A percentile compares a stretch with the other conserved stretches of the same genome.
Evolutionary conservation across 2,888 invertebrate genomes (phyloP).

Genomic region (Drosophila mercatorum): DNA sequence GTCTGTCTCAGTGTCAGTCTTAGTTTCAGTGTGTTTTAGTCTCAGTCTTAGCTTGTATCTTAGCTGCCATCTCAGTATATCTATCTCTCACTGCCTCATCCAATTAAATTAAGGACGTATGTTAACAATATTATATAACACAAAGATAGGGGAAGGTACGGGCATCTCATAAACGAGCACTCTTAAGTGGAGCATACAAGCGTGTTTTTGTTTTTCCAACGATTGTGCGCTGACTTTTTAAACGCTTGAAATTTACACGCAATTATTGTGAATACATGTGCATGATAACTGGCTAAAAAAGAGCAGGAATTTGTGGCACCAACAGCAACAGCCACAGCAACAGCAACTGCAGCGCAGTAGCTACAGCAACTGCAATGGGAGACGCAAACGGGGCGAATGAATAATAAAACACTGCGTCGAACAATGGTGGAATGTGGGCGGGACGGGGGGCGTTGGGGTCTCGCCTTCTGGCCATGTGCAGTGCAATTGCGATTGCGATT

Average conservation of each 20-base stretch:
- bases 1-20: not conserved
- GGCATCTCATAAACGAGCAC: slow-evolving; percentile 18
- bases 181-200: slow-evolving; percentile 5
- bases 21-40: not conserved
- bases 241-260: slow-evolving; percentile 60
- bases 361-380: slow-evolving; percentile 16
- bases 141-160: not conserved
- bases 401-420: slow-evolving; percentile 56
- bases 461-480: slow-evolving; percentile 26
- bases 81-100: not conserved
- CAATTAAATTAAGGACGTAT: slow-evolving; percentile 1
- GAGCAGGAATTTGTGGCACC: slow-evolving; percentile 20
- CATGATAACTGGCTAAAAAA: slow-evolving; percentile 32
- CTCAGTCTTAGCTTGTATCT: not conserved
- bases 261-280: slow-evolving; percentile 62
- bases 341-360: slow-evolving; percentile 5
- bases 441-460: not conserved
- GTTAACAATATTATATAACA: slow-evolving; percentile 1
- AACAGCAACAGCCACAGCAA: slow-evolving; percentile 22
- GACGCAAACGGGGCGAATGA: slow-evolving; percentile 39
- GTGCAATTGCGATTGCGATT: slow-evolving; percentile 39
- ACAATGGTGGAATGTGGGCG: slow-evolving; percentile 36
- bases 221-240: slow-evolving; percentile 38
- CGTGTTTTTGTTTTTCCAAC: slow-evolving; percentile 15
- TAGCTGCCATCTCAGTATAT: not conserved